A percentile compares a stretch with the other conserved stretches of the same genome.
phyloP scores from a whole-genome alignment of 2,888 invertebrate species.

The Coelinius sp. region DNA sequence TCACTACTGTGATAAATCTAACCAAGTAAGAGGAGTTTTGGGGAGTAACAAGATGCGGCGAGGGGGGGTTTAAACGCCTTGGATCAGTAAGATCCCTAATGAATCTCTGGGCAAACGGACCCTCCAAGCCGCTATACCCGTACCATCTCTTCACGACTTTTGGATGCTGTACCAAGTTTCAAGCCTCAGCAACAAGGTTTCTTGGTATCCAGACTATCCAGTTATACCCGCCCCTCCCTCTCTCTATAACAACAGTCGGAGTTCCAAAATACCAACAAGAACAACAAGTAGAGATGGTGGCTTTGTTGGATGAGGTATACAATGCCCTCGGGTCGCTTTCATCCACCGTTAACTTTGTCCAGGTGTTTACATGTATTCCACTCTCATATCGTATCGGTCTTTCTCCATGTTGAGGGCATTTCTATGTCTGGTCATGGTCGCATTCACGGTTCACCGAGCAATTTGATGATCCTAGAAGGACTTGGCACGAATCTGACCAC shows the following conservation, averaged over 20 bases:
- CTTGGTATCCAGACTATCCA: conserved; percentile 31
- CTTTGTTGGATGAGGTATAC: conserved; percentile 16
- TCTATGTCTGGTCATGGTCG: conserved; percentile 62
- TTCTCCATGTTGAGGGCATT: no score
- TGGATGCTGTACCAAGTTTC: conserved; percentile 42
- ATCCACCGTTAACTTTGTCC: conserved; percentile 32
- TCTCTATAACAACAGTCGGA: not conserved
- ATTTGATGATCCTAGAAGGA: conserved; percentile 56
- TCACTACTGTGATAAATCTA: conserved; percentile 34
- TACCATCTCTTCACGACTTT: conserved; percentile 47
- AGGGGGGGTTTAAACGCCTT: conserved; percentile 53
- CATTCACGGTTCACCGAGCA: conserved; percentile 65
- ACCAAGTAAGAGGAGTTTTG: conserved; percentile 13
- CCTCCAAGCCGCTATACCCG: conserved; percentile 49
- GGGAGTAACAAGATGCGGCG: conserved; percentile 34
- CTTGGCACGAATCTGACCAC: not conserved
- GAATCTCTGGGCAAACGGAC: conserved; percentile 60
- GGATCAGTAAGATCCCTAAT: conserved; percentile 66
- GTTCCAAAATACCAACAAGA: conserved; percentile 3
- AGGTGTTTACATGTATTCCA: conserved; percentile 15
- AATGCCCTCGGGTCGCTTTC: conserved; percentile 31
- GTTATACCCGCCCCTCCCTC: not conserved
- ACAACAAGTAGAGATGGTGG: not conserved
- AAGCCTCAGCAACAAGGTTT: conserved; percentile 33
- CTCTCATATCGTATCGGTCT: conserved; percentile 1